Percentiles rank a stretch among this genome's conserved stretches.
These are phyloP conservation scores for Cephalophus harveyi DNA, from an alignment of 2,113 vertebrate genomes.

Conservation along the genomic window DNA sequence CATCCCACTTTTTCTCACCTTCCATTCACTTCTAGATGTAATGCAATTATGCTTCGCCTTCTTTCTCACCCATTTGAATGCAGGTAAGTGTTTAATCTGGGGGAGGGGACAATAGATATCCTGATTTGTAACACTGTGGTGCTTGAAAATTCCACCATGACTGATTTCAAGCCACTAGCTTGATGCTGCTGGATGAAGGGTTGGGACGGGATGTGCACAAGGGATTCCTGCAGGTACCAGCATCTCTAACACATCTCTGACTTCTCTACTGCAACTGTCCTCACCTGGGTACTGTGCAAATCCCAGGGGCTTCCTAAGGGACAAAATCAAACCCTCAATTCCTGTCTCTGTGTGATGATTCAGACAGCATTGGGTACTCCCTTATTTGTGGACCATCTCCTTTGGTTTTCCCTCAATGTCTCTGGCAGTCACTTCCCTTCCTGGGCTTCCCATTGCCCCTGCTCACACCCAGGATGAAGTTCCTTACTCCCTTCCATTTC, in stretches of 20 bases:
- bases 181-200: neutral
- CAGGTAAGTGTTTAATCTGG: neutral
- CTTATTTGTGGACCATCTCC: neutral
- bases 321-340: neutral
- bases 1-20: neutral
- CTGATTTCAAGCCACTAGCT: neutral
- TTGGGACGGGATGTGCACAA: neutral
- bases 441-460: neutral
- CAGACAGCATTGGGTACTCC: neutral
- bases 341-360: neutral
- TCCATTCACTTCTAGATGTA: neutral
- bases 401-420: neutral
- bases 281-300: neutral
- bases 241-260: neutral
- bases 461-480: neutral
- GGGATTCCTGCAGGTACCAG: neutral
- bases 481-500: neutral
- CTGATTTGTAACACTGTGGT: neutral
- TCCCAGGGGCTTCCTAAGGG: neutral
- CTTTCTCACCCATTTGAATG: neutral
- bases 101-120: neutral
- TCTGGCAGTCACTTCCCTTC: neutral
- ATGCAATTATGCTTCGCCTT: neutral
- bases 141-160: neutral
- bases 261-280: neutral